These are phyloP conservation scores for Tetraneura akinire DNA, from an alignment of 1,140 invertebrate species.

Conservation along the genomic window DNA sequence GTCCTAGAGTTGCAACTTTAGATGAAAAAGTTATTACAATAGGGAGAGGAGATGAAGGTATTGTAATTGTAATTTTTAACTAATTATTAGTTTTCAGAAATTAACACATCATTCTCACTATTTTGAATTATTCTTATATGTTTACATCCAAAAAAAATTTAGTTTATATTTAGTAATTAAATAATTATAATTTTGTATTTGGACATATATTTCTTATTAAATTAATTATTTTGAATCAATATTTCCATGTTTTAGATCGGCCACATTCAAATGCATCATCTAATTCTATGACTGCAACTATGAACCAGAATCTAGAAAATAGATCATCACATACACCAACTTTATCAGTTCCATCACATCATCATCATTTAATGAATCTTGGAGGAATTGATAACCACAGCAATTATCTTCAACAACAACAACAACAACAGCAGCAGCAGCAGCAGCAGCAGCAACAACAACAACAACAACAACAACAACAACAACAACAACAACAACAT, in stretches of 20 bases:
- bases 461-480: neutral
- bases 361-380: constrained; percentile 9
- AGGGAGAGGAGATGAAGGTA: constrained; percentile 36
- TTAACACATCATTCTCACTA: no score
- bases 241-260: neutral
- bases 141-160: no score
- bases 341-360: neutral
- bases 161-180: no score
- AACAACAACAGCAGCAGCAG: neutral
- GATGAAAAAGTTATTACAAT: constrained; percentile 26
- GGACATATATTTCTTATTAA: neutral
- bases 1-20: constrained; percentile 70
- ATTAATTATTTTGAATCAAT: neutral
- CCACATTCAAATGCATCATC: constrained; percentile 3
- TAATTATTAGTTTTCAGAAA: no score
- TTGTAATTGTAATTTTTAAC: no score
- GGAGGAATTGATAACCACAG: neutral
- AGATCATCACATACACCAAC: neutral
- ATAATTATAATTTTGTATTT: no score
- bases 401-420: neutral
- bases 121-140: no score
- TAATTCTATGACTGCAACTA: neutral
- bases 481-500: neutral
- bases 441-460: neutral
- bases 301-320: neutral